These are phyloP conservation scores for Nesogale talazaci DNA, from an alignment of 2,113 vertebrate species.

Conservation along the genomic window DNA sequence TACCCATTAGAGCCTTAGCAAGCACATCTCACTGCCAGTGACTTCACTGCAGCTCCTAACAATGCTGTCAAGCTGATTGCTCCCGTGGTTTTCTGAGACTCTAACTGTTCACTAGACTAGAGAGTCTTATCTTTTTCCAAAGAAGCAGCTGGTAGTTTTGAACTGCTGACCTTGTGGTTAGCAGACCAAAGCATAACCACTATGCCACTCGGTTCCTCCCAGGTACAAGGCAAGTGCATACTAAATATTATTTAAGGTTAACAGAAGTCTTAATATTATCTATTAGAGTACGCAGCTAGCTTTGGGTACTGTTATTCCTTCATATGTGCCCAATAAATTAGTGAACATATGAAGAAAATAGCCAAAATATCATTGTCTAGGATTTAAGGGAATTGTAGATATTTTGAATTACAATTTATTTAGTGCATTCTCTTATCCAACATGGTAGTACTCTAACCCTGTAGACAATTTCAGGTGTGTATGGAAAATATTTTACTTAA, in stretches of 20 bases:
- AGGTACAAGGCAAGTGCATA: no score
- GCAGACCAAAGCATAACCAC: no score
- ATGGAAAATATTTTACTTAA: conserved; percentile 26
- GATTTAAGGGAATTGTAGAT: background rate
- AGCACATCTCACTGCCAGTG: no score
- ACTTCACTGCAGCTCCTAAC: no score
- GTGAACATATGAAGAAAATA: background rate
- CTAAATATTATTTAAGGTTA: conserved; percentile 8
- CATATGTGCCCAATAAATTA: background rate
- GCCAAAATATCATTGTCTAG: background rate
- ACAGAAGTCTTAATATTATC: background rate
- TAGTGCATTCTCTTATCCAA: background rate
- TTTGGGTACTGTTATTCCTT: background rate
- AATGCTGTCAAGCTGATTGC: no score
- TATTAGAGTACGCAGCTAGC: background rate
- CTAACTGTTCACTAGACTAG: no score
- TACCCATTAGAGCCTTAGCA: background rate
- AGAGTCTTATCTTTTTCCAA: no score
- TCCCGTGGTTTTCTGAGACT: no score
- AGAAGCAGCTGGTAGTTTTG: no score
- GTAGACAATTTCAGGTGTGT: background rate
- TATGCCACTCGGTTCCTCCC: no score
- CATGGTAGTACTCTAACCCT: background rate
- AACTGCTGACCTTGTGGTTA: no score
- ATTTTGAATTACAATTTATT: background rate